Evolutionary conservation across 2,888 invertebrate genomes (phyloP), one percentile per base, ranked within the genome.

Genomic region (Eugnorisma glareosa): DNA sequence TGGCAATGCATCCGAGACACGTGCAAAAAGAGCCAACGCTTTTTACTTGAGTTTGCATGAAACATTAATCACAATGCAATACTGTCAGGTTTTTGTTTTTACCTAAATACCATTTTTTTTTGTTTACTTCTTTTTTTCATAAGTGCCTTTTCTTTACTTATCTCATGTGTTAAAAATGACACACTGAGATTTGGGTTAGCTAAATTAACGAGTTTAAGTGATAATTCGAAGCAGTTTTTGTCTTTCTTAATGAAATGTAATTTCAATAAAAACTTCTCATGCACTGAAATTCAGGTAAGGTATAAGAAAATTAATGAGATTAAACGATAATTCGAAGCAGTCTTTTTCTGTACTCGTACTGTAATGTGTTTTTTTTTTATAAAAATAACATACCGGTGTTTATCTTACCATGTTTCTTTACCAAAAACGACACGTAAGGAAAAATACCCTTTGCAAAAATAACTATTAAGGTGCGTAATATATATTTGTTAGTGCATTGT

Each of bases 401-500:
- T n/a, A n/a, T n/a, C 7, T 4, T 18, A n/a, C 45, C 15, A 15
- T 45, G 24, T 45, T 67, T 24, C 6, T 28, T 35, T 31, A 54
- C 5, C 21, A 31, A n/a, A 57, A 31, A n/a, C 40, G 15, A 15
- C 2, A 48, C 3, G 11, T 13, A 31, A 35, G 21, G 10, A 72
- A 73, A 73, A 57, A n/a, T 21, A 72, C 15, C 31, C 6, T 73
- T 57, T 35, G 75, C 57, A 75, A 77, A 75, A 77, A 69, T 71
- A 68, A 77, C 73, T n/a, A 80, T 69, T 75, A 78, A 57, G 24
- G 63, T 71, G 24, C 59, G 45, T 64, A 79, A 78, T 71, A 75
- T 66, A 70, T 77, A 73, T 83, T 75, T 68, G 43, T n/a, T n/a
- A n/a, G n/a, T n/a, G n/a, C 73, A 67, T 48, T 79, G 77, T 87